Evolutionary conservation across 2,113 vertebrate species (phyloP), one percentile per base, ranked within the genome.

Genomic region (Motacilla alba): DNA sequence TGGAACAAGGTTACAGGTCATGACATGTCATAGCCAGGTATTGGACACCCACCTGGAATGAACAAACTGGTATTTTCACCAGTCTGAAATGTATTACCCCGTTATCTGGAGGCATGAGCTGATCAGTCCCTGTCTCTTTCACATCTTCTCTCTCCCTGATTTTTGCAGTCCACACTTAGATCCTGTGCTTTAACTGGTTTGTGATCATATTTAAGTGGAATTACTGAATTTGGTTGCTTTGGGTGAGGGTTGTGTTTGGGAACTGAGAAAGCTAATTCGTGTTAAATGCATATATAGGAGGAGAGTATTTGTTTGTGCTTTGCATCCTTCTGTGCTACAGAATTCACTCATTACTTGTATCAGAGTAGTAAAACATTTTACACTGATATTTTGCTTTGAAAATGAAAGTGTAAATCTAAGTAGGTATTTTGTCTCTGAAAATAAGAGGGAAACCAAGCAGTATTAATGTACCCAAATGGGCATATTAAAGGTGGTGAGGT

Each of bases 211-310:
- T 91, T 47, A 62, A 56, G 50, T 9, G 9, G 33, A 93, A 50
- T 62, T 90, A 39, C 82, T 70, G 47, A 41, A 78, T 81, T 89
- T 93, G 35, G 5, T 59, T 75, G 35, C 84, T 89, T 89, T 87
- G 79, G 74, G 46, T 50, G 73, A 11, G 21, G 14, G 31, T 13
- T 77, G 43, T 56, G 30, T 7, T 76, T 46, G 27, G 49, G 14
- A 87, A 66, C 31, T 30, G 23, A 27, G 24, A 79, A 66, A 88
- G 31, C 27, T 73, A 13, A 41, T 75, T 87, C 1, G 0, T 21
- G 35, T 70, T 67, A 70, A 47, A 39, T 70, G 39, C 11, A 3
- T 41, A 1, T 49, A 15, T 9, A 58, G 35, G 50, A 67, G 47
- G 24, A 73, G 62, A 41, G 13, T 37, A 9, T 87, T 66, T 82